Evolutionary conservation across 1,140 invertebrate genomes (phyloP).

Genomic region (Kradibia gibbosae): DNA sequence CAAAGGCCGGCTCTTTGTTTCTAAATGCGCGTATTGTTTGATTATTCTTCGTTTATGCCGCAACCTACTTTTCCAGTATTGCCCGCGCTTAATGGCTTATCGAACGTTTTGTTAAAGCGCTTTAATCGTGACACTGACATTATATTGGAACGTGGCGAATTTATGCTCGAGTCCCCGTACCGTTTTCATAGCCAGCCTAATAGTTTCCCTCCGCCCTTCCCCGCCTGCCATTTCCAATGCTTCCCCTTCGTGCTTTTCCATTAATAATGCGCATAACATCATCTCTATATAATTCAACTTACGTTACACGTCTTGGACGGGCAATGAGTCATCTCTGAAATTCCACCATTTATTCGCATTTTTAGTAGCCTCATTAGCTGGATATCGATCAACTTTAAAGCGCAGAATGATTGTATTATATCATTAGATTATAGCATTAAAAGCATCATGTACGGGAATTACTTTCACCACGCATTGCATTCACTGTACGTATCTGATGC

Average conservation of each 20-base stretch:
- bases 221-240: no score
- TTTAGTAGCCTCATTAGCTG: not conserved
- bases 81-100: not conserved
- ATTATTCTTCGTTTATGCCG: not conserved
- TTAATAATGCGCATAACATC: not conserved
- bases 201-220: no score
- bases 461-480: not conserved
- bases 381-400: not conserved
- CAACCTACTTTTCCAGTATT: not conserved
- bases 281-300: not conserved
- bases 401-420: not conserved
- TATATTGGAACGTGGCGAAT: not conserved
- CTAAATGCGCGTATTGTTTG: not conserved
- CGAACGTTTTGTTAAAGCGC: not conserved
- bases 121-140: slow-evolving; percentile 9
- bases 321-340: not conserved
- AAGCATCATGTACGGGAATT: not conserved
- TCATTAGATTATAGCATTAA: not conserved
- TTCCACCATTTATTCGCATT: not conserved
- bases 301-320: not conserved
- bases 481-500: not conserved
- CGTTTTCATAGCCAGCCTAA: no score
- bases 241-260: not conserved
- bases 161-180: not conserved
- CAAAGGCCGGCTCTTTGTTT: not conserved